Conservation (phyloP, 2,888 invertebrate genomes). For the Hydropsyche betteni region DNA sequence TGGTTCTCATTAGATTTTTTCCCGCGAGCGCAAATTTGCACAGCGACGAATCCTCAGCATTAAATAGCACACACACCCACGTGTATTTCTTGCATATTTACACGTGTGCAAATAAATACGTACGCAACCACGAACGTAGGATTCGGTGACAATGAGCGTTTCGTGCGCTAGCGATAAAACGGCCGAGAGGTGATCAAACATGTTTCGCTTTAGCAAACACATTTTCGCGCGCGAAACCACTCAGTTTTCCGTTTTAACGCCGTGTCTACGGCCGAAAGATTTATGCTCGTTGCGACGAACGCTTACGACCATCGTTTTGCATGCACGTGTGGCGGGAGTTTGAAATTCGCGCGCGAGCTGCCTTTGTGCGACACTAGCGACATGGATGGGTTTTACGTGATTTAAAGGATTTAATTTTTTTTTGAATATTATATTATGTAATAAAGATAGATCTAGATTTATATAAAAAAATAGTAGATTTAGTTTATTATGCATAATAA, state of each 20-base stretch:
- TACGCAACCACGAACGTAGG: neutral
- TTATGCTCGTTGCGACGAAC: conserved; percentile 7
- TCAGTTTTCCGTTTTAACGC: conserved; percentile 24
- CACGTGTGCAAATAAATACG: neutral
- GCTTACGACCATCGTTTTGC: conserved; percentile 20
- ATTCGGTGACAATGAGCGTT: conserved; percentile 4
- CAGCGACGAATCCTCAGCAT: too few species aligned
- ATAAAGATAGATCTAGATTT: too few species aligned
- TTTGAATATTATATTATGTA: too few species aligned
- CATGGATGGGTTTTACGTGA: too few species aligned
- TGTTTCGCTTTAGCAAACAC: conserved; percentile 33
- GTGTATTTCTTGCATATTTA: neutral
- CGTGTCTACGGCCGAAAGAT: conserved; percentile 21
- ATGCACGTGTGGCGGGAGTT: neutral
- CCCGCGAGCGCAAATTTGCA: too few species aligned
- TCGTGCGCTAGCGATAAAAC: conserved; percentile 18
- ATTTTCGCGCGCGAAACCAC: conserved; percentile 25
- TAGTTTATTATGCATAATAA: too few species aligned
- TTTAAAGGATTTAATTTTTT: too few species aligned
- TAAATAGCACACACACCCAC: too few species aligned
- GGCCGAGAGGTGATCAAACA: conserved; percentile 33
- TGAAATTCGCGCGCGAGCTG: too few species aligned
- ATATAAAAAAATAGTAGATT: too few species aligned
- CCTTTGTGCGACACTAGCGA: too few species aligned
- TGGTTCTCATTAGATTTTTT: too few species aligned